Evolutionary conservation across 2,797 vertebrate genomes (phyloP).

Genomic region (Malurus splendens): DNA sequence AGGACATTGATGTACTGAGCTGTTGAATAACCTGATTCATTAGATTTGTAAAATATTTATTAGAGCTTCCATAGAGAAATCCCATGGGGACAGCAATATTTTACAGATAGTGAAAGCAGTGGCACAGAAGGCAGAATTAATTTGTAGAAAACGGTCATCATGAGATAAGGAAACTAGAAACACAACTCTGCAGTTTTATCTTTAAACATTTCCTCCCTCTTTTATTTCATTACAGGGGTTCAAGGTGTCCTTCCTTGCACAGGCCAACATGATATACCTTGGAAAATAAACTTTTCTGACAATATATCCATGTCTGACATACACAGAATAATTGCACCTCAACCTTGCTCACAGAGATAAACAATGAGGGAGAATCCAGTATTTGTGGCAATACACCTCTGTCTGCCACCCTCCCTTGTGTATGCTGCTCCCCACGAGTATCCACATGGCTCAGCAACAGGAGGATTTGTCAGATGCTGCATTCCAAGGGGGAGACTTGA

Average conservation of each 20-base stretch:
- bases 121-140: neutral
- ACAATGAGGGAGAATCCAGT: neutral
- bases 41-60: conserved; percentile 25
- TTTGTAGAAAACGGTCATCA: neutral
- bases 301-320: neutral
- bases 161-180: neutral
- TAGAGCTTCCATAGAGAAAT: neutral
- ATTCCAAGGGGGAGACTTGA: neutral
- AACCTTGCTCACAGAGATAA: neutral
- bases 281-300: neutral
- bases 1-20: neutral
- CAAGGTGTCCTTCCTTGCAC: neutral
- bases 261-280: neutral
- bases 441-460: neutral
- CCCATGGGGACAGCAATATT: neutral
- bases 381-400: neutral
- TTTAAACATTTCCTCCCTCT: neutral
- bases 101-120: neutral
- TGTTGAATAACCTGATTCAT: neutral
- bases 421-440: fast-evolving
- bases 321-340: neutral
- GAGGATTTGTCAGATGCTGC: neutral
- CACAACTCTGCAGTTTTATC: neutral
- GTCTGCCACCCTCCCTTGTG: neutral
- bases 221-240: neutral